These are phyloP conservation scores for Caenorhabditis sp. DNA, from an alignment of 2,888 invertebrate genomes.

Conservation along the genomic window DNA sequence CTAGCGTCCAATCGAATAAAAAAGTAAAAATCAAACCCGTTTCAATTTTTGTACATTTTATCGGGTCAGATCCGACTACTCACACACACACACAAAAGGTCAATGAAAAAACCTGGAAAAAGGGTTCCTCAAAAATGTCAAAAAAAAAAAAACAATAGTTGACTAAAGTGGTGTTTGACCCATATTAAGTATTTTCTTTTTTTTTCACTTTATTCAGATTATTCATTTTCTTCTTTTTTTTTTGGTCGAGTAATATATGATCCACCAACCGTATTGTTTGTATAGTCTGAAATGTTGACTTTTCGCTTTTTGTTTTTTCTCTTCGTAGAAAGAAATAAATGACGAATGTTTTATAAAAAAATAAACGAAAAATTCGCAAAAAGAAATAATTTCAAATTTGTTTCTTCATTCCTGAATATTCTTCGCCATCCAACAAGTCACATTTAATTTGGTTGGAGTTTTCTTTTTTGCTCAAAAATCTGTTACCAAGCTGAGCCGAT, in stretches of 20 bases:
- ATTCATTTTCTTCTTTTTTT: neutral
- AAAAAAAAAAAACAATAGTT: neutral
- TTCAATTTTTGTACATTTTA: too few species aligned
- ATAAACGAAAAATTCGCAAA: neutral
- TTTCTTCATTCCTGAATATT: neutral
- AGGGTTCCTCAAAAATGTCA: neutral
- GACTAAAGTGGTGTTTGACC: neutral
- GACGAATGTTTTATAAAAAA: neutral
- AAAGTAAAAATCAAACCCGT: too few species aligned
- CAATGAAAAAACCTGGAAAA: neutral
- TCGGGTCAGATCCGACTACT: too few species aligned
- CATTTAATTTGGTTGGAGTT: neutral
- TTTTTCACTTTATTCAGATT: neutral
- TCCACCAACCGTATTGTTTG: neutral
- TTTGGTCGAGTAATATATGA: neutral
- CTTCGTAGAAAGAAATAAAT: neutral
- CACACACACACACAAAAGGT: too few species aligned
- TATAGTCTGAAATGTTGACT: constrained; percentile 1
- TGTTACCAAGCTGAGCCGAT: neutral
- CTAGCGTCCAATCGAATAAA: too few species aligned
- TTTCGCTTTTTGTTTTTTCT: neutral
- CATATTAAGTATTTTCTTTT: neutral
- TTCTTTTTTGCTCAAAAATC: neutral
- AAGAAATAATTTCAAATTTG: neutral
- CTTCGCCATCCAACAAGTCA: neutral